These are phyloP conservation scores for Meriones unguiculatus DNA, from an alignment of 2,113 vertebrate species.

Conservation along the genomic window DNA sequence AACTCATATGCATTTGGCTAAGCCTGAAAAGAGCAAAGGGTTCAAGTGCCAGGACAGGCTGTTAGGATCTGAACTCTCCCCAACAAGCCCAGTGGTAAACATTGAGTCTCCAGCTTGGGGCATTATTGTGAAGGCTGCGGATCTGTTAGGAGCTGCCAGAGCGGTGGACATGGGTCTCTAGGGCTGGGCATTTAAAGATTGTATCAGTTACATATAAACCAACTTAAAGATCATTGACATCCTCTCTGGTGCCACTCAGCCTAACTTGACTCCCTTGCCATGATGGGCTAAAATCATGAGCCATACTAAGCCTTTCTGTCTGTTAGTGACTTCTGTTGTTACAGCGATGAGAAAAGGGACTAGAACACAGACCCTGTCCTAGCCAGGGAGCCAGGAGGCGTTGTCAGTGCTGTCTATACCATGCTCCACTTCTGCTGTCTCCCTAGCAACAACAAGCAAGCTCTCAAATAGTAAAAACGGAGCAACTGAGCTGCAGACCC, in stretches of 20 bases:
- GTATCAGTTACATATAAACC: not conserved
- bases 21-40: not conserved
- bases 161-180: not conserved
- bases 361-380: not conserved
- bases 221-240: not conserved
- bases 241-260: not conserved
- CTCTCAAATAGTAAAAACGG: not conserved
- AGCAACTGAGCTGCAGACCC: not conserved
- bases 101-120: not conserved
- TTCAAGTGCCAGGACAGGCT: not conserved
- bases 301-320: not conserved
- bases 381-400: not conserved
- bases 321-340: not conserved
- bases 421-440: not conserved
- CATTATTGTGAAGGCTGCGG: not conserved
- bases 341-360: no score
- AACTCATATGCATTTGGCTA: not conserved
- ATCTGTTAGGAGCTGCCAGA: not conserved
- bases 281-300: not conserved
- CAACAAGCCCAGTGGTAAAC: not conserved
- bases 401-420: not conserved
- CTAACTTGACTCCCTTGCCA: not conserved
- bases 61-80: not conserved
- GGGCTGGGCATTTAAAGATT: not conserved
- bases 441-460: not conserved